Evolutionary conservation across 2,888 invertebrate species (phyloP).

Genomic region (Conomelus anceps): DNA sequence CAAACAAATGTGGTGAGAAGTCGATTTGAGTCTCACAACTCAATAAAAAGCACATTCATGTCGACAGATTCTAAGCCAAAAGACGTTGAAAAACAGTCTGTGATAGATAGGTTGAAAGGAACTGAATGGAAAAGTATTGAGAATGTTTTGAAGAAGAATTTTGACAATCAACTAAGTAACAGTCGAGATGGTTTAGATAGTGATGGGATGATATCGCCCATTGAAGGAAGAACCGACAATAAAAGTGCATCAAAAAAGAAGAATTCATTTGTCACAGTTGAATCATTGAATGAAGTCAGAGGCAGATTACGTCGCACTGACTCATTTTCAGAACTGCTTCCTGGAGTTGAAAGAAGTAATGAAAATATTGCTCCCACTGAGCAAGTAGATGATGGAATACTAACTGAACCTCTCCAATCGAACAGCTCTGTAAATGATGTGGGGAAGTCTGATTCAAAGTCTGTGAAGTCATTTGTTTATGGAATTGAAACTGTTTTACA

Average conservation of each 20-base stretch:
- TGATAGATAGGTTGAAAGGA: conserved; percentile 17
- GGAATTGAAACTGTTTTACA: conserved; percentile 43
- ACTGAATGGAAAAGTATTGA: conserved; percentile 26
- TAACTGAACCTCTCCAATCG: conserved; percentile 40
- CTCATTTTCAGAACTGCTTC: conserved; percentile 27
- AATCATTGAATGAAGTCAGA: conserved; percentile 53
- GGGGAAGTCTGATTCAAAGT: conserved; percentile 30
- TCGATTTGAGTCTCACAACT: neutral
- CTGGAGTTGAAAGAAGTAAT: conserved; percentile 38
- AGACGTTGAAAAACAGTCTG: conserved; percentile 20
- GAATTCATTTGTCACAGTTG: conserved; percentile 52
- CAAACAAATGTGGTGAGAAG: conserved; percentile 13
- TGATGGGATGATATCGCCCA: conserved; percentile 13
- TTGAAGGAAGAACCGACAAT: conserved; percentile 33
- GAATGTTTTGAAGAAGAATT: conserved; percentile 27
- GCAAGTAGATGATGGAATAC: conserved; percentile 44
- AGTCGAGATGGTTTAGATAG: conserved; percentile 3
- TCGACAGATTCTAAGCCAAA: neutral
- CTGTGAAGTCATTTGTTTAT: conserved; percentile 44
- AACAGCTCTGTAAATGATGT: conserved; percentile 26
- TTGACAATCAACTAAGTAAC: conserved; percentile 16
- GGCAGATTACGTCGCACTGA: conserved; percentile 47
- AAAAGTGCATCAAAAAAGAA: conserved; percentile 34
- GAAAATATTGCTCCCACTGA: conserved; percentile 18
- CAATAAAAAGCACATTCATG: neutral